Evolutionary conservation across 2,113 vertebrate genomes (phyloP).

Genomic region (Hassar affinis): DNA sequence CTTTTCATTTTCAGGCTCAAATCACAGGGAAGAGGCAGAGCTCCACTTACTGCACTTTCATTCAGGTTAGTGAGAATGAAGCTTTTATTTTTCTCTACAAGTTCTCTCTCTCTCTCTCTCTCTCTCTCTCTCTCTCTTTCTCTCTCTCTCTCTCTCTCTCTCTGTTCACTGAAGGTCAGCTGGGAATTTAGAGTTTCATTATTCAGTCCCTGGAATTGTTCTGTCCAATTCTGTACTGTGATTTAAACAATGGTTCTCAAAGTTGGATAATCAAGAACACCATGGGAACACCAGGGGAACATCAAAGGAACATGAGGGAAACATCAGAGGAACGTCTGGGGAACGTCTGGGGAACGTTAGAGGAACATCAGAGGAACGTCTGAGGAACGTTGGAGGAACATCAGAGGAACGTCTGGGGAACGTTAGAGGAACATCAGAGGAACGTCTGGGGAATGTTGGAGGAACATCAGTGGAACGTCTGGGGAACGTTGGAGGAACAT

Average conservation of each 20-base stretch:
- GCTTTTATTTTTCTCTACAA: slow-evolving; percentile 4
- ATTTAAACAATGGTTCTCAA: not conserved
- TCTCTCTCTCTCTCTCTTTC: not conserved
- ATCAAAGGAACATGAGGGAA: not conserved
- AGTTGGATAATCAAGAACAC: not conserved
- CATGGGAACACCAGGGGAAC: not conserved
- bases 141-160: not conserved
- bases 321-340: not conserved
- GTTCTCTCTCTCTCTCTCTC: no score
- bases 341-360: not conserved
- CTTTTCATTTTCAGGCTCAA: slow-evolving; percentile 28
- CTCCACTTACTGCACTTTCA: slow-evolving; percentile 31
- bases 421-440: not conserved
- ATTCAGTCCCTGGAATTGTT: not conserved
- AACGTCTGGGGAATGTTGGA: not conserved
- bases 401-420: not conserved
- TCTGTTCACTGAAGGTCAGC: not conserved
- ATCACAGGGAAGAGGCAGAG: slow-evolving; percentile 27
- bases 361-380: not conserved
- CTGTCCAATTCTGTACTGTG: not conserved
- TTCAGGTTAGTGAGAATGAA: not conserved
- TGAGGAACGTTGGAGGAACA: not conserved
- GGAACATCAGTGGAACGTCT: not conserved
- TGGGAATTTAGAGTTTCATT: not conserved
- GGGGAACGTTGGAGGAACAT: not conserved